A percentile compares a stretch with the other conserved stretches of the same genome.
These are phyloP conservation scores for Schizaphis graminum DNA, from an alignment of 2,888 invertebrate genomes.

Conservation along the genomic window DNA sequence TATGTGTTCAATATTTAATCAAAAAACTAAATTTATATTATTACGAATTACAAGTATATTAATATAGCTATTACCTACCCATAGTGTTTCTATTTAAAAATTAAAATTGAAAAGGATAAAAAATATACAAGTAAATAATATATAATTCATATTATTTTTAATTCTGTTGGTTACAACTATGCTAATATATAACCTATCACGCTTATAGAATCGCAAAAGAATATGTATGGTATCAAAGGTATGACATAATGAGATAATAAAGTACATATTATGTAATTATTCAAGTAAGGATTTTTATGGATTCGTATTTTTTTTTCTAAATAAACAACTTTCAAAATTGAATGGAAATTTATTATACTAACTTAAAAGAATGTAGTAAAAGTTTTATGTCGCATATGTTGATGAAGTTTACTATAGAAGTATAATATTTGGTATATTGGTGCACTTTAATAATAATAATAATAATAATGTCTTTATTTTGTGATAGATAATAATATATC, in stretches of 20 bases:
- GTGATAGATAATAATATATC: no score
- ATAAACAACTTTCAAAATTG: neutral
- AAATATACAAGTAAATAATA: neutral
- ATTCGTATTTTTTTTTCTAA: neutral
- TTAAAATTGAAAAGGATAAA: neutral
- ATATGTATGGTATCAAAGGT: neutral
- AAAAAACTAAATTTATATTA: neutral
- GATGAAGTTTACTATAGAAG: neutral
- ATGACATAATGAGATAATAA: neutral
- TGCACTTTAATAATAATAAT: neutral
- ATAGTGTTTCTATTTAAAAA: neutral
- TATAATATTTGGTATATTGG: neutral
- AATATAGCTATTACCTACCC: no score
- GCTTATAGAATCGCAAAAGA: neutral
- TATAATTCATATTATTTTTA: neutral
- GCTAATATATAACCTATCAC: neutral
- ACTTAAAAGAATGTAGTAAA: neutral
- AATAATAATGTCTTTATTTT: no score
- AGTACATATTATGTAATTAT: neutral
- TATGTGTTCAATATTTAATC: neutral
- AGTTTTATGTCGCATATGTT: neutral
- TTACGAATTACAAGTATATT: neutral
- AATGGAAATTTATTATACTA: neutral
- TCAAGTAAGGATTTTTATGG: neutral
- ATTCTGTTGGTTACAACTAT: neutral